Evolutionary conservation across 2,888 invertebrate species (phyloP), one percentile per base, ranked within the genome.

Genomic region (Caenorhabditis parvicauda): DNA sequence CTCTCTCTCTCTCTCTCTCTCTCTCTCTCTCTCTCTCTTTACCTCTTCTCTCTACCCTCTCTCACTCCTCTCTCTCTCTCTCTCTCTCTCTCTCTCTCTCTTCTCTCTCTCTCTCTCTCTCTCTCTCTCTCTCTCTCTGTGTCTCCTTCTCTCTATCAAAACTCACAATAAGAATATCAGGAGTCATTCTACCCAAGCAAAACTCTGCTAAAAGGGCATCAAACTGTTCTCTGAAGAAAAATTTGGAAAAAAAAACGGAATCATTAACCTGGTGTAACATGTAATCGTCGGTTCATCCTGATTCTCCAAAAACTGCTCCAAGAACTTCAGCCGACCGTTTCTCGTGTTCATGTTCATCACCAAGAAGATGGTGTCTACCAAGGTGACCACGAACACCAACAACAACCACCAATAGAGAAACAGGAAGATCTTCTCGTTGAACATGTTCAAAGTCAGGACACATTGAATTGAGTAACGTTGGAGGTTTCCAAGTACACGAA

Each of bases 381-480:
- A 21, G 6, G 62, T 62, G 51, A 62, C 62, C 35, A 62, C 54
- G 43, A 62, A 58, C n/a, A 62, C 62, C 3, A 62, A 35, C 3
- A 62, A 14, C 28, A 24, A 64, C 75, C 74, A 77, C 58, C 74
- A 61, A 46, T 77, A 77, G 22, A 77, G 64, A 44, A 77, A 77
- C 5, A 77, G 56, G 49, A 77, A 77, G 35, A 77, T 75, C 41
- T 77, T 77, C 58, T 77, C 77, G 50, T 77, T 77, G 71, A 77
- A 77, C 77, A 77, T 76, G 49, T 75, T 75, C 25, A 75, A 48
- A 0, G 65, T 54, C 17, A 71, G 63, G 25, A 72, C 69, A 41
- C 72, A 72, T 61, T 72, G 72, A 39, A 72, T 67, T 21, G 72
- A 72, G 51, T 72, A 66, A 12, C 72, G 43, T 43, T 72, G 72